Base-by-base conservation (phyloP, 2,797 vertebrate genomes). In the Periophthalmus magnuspinnatus region DNA sequence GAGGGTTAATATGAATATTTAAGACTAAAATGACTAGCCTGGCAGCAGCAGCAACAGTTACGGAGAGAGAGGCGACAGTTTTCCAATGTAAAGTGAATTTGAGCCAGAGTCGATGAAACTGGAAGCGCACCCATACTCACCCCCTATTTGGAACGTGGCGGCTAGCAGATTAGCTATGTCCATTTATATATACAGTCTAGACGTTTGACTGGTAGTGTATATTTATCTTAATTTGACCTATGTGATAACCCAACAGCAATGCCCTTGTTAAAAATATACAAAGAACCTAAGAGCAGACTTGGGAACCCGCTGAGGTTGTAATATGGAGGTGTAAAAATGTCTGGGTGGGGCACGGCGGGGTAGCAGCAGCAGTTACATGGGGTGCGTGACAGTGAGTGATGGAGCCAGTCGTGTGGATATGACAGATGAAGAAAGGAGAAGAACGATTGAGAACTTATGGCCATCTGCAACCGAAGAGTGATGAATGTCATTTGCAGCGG, bases 401-500 rank as follows among this genome's bases (percentile, higher is more conserved):
- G 58, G 74, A 88, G 84, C 85, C 74, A 70, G 78, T 5, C 60
- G 73, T 76, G 71, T 54, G 34, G 59, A 64, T 74, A 67, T 84
- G 88, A 85, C 84, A 85, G 76, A 90, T 86, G 83, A 80, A 75
- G 77, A 64, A 69, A 71, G 67, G 74, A 71, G 68, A 66, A 77
- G 78, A 87, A 72, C 69, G 74, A 83, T 81, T 81, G 82, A 85
- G 83, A 80, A 81, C 54, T 75, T 81, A 36, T 52, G 77, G 57
- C 82, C 74, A 70, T 81, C 79, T 38, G 47, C 74, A 67, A 68
- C 71, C 79, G 79, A 85, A 81, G 81, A 70, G 86, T 81, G 87
- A 91, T 76, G 63, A 77, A 91, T 78, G 76, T 52, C 74, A 87
- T 90, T 90, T 84, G 73, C 66, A 77, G 81, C 17, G 60, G 67